Evolutionary conservation across 2,888 invertebrate species (phyloP).

Genomic region (Biston stratarius): DNA sequence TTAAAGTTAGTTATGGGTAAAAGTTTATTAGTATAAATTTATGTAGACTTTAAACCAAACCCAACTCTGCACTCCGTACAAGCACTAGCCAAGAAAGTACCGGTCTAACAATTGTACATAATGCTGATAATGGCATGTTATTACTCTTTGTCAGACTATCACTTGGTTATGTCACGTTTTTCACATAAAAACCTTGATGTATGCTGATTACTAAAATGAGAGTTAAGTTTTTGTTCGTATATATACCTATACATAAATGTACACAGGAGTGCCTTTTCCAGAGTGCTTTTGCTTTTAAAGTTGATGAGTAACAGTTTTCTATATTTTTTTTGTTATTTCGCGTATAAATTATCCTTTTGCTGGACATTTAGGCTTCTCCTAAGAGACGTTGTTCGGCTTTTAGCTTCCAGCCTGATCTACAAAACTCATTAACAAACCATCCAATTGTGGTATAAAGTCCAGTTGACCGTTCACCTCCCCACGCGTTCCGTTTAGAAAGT

Average conservation of each 20-base stretch:
- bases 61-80: slow-evolving; percentile 6
- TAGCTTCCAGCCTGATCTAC: no score
- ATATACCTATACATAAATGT: no score
- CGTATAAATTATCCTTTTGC: no score
- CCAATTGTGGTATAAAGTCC: not conserved
- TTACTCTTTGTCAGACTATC: slow-evolving; percentile 57
- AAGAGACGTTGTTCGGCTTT: no score
- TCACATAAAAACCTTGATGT: slow-evolving; percentile 54
- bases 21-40: no score
- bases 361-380: no score
- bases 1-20: no score
- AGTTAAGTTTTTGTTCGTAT: slow-evolving; percentile 16
- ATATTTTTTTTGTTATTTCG: not conserved
- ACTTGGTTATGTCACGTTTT: slow-evolving; percentile 60
- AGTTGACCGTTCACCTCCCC: slow-evolving; percentile 49
- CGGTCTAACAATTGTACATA: slow-evolving; percentile 37
- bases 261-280: slow-evolving; percentile 5
- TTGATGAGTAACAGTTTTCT: not conserved
- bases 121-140: slow-evolving; percentile 48
- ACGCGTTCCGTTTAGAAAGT: slow-evolving; percentile 62
- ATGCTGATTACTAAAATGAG: slow-evolving; percentile 51
- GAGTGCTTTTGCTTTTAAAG: not conserved
- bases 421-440: not conserved
- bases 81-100: slow-evolving; percentile 44
- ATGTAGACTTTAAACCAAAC: no score